Evolutionary conservation across 37 sponge, comb jelly and placozoan species (phyloP).

Genomic region (Tethya wilhelma): DNA sequence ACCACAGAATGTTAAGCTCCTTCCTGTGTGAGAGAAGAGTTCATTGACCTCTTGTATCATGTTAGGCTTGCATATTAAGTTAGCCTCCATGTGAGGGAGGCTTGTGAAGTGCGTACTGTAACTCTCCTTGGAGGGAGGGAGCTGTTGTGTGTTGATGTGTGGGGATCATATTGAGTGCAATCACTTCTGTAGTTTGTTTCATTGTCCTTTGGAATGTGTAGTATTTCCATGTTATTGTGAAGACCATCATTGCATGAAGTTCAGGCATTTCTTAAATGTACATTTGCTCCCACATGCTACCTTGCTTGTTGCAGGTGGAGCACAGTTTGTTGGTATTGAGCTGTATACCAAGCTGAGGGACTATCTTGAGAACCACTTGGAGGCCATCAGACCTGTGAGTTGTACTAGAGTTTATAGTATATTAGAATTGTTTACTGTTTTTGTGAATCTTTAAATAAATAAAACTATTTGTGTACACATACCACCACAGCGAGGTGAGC

Average conservation of each 20-base stretch:
- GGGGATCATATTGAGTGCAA: no score
- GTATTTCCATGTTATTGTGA: no score
- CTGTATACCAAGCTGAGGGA: slow-evolving; percentile 86
- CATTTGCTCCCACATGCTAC: neutral
- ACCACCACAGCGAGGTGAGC: slow-evolving; percentile 55
- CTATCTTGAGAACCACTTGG: slow-evolving; percentile 76
- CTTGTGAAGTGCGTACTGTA: no score
- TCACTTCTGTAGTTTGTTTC: no score
- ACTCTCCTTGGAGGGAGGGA: no score
- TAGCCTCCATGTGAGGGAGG: neutral
- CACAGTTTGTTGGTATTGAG: slow-evolving; percentile 96
- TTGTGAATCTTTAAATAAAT: neutral
- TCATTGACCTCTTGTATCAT: no score
- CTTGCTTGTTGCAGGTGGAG: slow-evolving; percentile 33
- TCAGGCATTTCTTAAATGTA: no score
- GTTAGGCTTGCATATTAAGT: no score
- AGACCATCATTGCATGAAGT: neutral
- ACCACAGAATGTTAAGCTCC: neutral
- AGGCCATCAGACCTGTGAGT: slow-evolving; percentile 56
- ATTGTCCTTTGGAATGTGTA: no score
- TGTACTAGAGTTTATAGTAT: neutral
- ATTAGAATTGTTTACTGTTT: neutral
- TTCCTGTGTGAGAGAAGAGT: neutral
- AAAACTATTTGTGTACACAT: neutral
- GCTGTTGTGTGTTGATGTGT: no score